phyloP scores from a whole-genome alignment of 2,797 vertebrate genomes.

The Dromococcyx pavoninus region DNA sequence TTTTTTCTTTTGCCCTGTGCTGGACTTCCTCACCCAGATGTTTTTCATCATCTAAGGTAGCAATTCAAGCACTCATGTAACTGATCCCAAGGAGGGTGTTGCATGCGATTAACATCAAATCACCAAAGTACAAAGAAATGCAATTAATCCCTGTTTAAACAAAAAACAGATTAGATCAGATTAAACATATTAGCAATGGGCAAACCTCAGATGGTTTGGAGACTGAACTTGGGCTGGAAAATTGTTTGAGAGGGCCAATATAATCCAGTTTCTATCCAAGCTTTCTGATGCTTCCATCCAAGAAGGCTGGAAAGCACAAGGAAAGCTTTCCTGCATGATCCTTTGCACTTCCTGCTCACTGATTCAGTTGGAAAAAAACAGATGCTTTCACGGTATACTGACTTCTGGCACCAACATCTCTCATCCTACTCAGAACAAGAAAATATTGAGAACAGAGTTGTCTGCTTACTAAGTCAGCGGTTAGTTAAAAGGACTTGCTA shows the following conservation, averaged over 20 bases:
- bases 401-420: neutral
- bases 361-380: neutral
- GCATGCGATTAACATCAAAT: conserved; percentile 62
- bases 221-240: neutral
- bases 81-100: conserved; percentile 29
- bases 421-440: neutral
- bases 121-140: conserved; percentile 62
- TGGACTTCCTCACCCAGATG: conserved; percentile 41
- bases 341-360: neutral
- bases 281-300: conserved; percentile 7
- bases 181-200: conserved; percentile 24
- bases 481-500: neutral
- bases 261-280: neutral
- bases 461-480: neutral
- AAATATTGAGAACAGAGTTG: neutral
- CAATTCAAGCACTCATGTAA: conserved; percentile 32
- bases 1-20: conserved; percentile 4
- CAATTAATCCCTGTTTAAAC: conserved; percentile 62
- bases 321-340: neutral
- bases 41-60: conserved; percentile 62
- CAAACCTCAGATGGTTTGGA: conserved; percentile 5
- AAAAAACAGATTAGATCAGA: conserved; percentile 51
- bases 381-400: neutral
- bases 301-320: neutral
- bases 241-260: neutral